A percentile compares a stretch with the other conserved stretches of the same genome.
Conservation (phyloP, 2,113 vertebrate genomes). For the Excalfactoria chinensis region DNA sequence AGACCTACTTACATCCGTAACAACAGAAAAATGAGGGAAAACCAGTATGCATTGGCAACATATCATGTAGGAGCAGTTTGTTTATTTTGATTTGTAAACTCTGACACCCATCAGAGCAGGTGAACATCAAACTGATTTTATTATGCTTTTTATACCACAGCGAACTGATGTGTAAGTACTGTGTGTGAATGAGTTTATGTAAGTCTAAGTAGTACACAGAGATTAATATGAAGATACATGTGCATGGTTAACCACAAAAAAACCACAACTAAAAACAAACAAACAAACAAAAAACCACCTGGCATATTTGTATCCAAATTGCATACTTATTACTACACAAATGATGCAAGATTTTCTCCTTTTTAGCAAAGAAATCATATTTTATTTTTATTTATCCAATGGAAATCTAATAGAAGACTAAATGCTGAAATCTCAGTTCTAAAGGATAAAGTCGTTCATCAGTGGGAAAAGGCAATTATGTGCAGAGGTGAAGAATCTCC, state of each 20-base stretch:
- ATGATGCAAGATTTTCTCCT: not conserved
- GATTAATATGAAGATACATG: not conserved
- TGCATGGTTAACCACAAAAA: not conserved
- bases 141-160: constrained; percentile 11
- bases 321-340: not conserved
- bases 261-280: not conserved
- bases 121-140: constrained; percentile 1
- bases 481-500: not conserved
- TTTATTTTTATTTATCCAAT: not conserved
- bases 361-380: not conserved
- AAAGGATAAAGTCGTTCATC: not conserved
- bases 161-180: not conserved
- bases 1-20: not conserved
- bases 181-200: constrained; percentile 10
- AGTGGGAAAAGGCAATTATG: not conserved
- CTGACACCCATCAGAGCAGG: not conserved
- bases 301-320: not conserved
- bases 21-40: not conserved
- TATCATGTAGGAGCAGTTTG: not conserved
- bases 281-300: not conserved
- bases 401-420: not conserved
- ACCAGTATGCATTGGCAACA: not conserved
- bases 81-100: not conserved
- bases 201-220: not conserved
- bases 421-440: not conserved